A percentile compares a stretch with the other conserved stretches of the same genome.
Conservation (phyloP, 2,797 vertebrate species). For the Hydrocynus forskahlii region DNA sequence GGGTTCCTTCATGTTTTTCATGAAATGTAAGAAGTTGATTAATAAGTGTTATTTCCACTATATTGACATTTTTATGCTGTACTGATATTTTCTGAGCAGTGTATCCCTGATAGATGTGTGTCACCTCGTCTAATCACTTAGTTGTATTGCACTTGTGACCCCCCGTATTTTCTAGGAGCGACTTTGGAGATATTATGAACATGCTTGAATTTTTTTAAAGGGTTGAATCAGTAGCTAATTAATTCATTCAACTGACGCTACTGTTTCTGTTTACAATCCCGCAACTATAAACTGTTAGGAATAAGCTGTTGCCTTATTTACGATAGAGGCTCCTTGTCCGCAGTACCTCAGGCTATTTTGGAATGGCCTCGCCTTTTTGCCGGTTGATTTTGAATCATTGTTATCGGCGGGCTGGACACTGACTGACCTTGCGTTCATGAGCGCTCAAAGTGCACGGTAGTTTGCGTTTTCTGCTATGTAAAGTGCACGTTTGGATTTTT, state of each 20-base stretch:
- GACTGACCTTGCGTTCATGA: constrained; percentile 11
- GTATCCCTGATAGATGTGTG: not conserved
- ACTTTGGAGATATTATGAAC: not conserved
- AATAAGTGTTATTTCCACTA: too few relatives aligned
- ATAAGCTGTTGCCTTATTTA: constrained; percentile 55
- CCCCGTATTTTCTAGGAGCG: not conserved
- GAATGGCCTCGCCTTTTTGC: constrained; percentile 15
- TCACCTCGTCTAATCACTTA: too few relatives aligned
- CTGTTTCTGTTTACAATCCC: constrained; percentile 18
- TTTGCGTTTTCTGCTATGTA: constrained; percentile 30
- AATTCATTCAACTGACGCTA: not conserved
- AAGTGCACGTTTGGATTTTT: not conserved
- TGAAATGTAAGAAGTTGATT: too few relatives aligned
- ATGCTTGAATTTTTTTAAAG: too few relatives aligned
- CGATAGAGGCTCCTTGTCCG: not conserved
- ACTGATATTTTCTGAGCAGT: not conserved
- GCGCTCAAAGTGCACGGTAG: constrained; percentile 14
- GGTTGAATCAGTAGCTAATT: not conserved
- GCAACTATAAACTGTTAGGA: not conserved
- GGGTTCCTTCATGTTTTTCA: too few relatives aligned
- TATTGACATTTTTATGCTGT: not conserved
- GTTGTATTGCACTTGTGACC: not conserved
- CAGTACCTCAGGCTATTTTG: constrained; percentile 46
- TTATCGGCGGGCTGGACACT: not conserved
- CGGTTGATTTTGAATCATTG: constrained; percentile 7